Percentiles rank a stretch among this genome's conserved stretches.
Conservation (phyloP, 2,888 invertebrate species). For the Apotomis capreana region DNA sequence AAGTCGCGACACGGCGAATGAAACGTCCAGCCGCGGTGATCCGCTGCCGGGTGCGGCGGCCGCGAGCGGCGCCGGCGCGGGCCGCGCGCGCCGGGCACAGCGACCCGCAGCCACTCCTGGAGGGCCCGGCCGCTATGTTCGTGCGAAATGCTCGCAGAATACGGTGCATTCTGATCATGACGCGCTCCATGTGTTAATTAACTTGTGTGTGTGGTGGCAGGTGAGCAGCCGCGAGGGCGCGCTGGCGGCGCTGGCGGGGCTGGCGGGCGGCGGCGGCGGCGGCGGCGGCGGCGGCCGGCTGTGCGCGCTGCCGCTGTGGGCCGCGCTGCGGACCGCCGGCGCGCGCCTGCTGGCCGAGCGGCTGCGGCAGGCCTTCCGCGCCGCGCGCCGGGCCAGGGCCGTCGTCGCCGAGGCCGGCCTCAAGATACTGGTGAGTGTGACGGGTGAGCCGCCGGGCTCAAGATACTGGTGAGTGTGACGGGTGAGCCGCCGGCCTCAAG, state of each 20-base stretch:
- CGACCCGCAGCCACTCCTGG: too few species aligned
- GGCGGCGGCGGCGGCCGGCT: constrained; percentile 86
- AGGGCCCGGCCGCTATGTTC: too few species aligned
- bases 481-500: constrained; percentile 69
- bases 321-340: constrained; percentile 88
- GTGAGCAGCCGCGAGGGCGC: constrained; percentile 81
- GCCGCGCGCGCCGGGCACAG: too few species aligned
- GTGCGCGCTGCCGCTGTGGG: constrained; percentile 93
- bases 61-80: too few species aligned
- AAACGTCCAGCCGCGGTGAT: too few species aligned
- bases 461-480: background rate
- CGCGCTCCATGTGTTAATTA: too few species aligned
- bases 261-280: constrained; percentile 80
- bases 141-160: too few species aligned
- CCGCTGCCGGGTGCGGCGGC: too few species aligned
- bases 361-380: constrained; percentile 87
- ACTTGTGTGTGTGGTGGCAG: constrained; percentile 51
- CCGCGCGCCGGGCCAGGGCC: constrained; percentile 75
- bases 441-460: constrained; percentile 49
- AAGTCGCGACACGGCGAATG: too few species aligned
- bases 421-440: background rate
- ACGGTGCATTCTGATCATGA: too few species aligned
- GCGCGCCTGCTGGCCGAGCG: constrained; percentile 88
- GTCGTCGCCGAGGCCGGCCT: constrained; percentile 84
- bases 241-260: constrained; percentile 48